Evolutionary conservation across 2,797 vertebrate species (phyloP).

Genomic region (Odontamblyopus rebecca): DNA sequence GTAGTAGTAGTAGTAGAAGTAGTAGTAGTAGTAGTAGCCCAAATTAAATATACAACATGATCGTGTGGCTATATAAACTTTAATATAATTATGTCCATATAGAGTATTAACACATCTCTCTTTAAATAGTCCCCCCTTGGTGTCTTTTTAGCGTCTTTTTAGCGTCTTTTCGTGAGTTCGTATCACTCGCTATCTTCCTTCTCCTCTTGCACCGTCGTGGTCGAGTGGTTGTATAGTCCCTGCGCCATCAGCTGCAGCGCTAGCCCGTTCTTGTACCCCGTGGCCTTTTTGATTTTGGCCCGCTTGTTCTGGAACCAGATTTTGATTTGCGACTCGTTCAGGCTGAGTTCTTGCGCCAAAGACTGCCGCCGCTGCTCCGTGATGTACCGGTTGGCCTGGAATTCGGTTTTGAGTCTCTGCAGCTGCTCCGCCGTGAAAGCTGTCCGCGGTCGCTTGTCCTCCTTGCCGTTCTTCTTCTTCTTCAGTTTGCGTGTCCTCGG

Average conservation of each 20-base stretch:
- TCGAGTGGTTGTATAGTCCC: constrained; percentile 98
- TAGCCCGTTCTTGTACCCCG: constrained; percentile 93
- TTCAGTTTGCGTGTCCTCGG: constrained; percentile 96
- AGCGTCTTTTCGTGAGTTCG: neutral
- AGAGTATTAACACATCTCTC: constrained; percentile 87
- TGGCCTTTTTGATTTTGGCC: constrained; percentile 96
- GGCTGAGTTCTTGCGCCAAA: constrained; percentile 93
- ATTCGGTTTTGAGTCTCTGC: constrained; percentile 95
- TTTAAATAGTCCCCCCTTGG: constrained; percentile 80
- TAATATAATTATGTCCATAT: constrained; percentile 87
- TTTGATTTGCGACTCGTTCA: constrained; percentile 97
- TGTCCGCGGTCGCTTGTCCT: constrained; percentile 94
- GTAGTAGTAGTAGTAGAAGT: neutral
- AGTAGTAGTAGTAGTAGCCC: constrained; percentile 63
- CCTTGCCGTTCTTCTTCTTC: constrained; percentile 96
- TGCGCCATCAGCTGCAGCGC: constrained; percentile 98
- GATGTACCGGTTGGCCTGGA: constrained; percentile 95
- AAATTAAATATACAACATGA: constrained; percentile 97
- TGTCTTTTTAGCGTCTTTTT: neutral
- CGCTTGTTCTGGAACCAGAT: constrained; percentile 99
- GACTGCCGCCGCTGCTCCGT: constrained; percentile 96
- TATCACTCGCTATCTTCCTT: constrained; percentile 91
- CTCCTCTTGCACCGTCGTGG: constrained; percentile 92
- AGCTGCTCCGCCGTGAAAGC: constrained; percentile 97
- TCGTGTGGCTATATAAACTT: constrained; percentile 97